phyloP scores from a whole-genome alignment of 2,113 vertebrate species.

The Oryzias javanicus region DNA sequence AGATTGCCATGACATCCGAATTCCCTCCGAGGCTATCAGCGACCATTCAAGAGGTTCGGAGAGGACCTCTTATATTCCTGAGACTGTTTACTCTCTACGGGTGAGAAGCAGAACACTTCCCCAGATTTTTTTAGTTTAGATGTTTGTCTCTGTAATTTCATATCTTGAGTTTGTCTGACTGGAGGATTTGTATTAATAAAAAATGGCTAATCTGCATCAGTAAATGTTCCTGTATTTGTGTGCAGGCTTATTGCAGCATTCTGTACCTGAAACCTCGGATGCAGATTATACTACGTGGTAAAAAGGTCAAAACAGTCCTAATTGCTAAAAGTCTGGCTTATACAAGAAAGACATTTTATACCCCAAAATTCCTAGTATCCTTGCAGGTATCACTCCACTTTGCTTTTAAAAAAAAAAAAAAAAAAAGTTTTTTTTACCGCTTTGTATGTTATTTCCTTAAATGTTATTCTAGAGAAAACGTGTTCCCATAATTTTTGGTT shows the following conservation, averaged over 20 bases:
- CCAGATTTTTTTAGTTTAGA: too few species aligned
- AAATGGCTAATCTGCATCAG: conserved; percentile 23
- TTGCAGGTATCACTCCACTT: conserved; percentile 17
- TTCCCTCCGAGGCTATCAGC: conserved; percentile 79
- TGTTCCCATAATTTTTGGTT: conserved; percentile 90
- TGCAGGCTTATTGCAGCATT: conserved; percentile 92
- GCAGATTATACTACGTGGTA: conserved; percentile 89
- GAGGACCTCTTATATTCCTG: conserved; percentile 77
- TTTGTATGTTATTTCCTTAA: conserved; percentile 40
- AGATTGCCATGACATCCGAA: conserved; percentile 89
- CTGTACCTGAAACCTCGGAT: conserved; percentile 95
- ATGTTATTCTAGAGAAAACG: conserved; percentile 65
- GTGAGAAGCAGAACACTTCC: conserved; percentile 42
- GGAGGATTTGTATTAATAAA: too few species aligned
- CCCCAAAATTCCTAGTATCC: conserved; percentile 90
- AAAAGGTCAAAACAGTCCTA: conserved; percentile 92
- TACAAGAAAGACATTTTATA: conserved; percentile 84
- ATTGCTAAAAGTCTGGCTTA: conserved; percentile 91
- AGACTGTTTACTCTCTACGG: conserved; percentile 82
- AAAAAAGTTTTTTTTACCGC: neutral
- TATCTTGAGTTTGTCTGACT: too few species aligned
- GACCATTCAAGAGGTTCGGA: conserved; percentile 76
- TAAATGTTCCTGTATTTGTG: neutral
- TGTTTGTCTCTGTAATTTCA: too few species aligned
- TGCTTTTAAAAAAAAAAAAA: too few species aligned